Evolutionary conservation across 2,113 vertebrate species (phyloP), one percentile per base, ranked within the genome.

Genomic region (Corythornis cristatus): DNA sequence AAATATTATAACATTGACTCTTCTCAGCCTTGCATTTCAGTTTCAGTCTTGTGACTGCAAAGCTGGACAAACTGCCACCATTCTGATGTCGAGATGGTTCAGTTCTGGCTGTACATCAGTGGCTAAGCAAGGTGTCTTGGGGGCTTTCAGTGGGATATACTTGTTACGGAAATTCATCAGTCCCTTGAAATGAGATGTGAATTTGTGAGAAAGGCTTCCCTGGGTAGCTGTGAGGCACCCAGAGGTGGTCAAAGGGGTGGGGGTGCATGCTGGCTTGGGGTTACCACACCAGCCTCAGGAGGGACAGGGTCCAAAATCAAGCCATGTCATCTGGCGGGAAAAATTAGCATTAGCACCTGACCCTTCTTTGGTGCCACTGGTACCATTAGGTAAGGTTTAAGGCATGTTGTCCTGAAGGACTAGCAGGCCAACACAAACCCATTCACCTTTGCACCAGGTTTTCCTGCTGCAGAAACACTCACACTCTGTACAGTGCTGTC

Each of bases 21-120:
- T 23, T 26, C 7, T 3, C 1, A 1, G 68, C 73, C 53, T 82
- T 82, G 29, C 12, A 25, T 51, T 84, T 67, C 0, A 0, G 46
- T 18, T 42, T 35, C 0, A 0, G 61, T 33, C 61, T 33, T 0
- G 1, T 6, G 33, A 51, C 37, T 54, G 65, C 72, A 33, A 57
- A 54, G 71, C 12, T 0, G 3, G 29, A 17, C 33, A n/a, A 40
- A 22, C 31, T 33, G 12, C 58, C 1, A 1, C 56, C 25, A 7
- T 7, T 35, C 25, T 3, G 3, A 37, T 20, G 20, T 19, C 0
- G 6, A 12, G 16, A 8, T 2, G 31, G 42, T 88, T 68, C 2
- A 0, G 6, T 2, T 54, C 35, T n/a, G 8, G 15, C 58, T 23
- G 5, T 18, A 7, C 40, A 40, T 42, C 58, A 56, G 46, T 4